These are phyloP conservation scores for Stenodema calcarata DNA, from an alignment of 2,888 invertebrate species.

Conservation along the genomic window DNA sequence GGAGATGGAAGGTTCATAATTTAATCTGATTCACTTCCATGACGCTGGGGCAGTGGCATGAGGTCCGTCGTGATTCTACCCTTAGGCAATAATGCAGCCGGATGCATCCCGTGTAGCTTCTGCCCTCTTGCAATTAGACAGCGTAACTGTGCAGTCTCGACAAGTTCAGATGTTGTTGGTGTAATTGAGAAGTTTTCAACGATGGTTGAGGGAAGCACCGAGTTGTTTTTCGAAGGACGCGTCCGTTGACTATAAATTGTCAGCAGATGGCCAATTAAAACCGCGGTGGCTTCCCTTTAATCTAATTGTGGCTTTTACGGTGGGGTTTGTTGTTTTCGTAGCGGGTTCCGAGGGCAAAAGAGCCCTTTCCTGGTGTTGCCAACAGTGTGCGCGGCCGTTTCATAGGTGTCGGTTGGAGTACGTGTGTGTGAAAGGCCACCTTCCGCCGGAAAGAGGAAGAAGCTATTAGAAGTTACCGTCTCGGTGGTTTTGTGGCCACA, in stretches of 20 bases:
- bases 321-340: conserved; percentile 8
- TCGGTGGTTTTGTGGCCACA: conserved; percentile 49
- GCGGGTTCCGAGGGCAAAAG: background rate
- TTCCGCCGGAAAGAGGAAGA: conserved; percentile 57
- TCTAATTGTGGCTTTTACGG: conserved; percentile 44
- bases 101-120: too few species aligned
- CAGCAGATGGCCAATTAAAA: conserved; percentile 43
- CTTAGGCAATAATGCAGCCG: too few species aligned
- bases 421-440: conserved; percentile 51
- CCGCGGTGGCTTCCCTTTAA: conserved; percentile 33
- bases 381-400: conserved; percentile 4
- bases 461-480: conserved; percentile 53
- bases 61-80: too few species aligned
- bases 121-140: too few species aligned
- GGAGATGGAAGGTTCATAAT: too few species aligned
- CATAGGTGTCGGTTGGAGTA: background rate
- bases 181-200: too few species aligned
- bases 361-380: background rate
- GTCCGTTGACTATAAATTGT: conserved; percentile 29
- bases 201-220: too few species aligned
- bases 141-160: too few species aligned
- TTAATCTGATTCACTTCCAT: too few species aligned
- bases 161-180: too few species aligned
- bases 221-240: background rate
- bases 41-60: too few species aligned